phyloP scores from a whole-genome alignment of 1,140 invertebrate species.

The Triops longicaudatus region DNA sequence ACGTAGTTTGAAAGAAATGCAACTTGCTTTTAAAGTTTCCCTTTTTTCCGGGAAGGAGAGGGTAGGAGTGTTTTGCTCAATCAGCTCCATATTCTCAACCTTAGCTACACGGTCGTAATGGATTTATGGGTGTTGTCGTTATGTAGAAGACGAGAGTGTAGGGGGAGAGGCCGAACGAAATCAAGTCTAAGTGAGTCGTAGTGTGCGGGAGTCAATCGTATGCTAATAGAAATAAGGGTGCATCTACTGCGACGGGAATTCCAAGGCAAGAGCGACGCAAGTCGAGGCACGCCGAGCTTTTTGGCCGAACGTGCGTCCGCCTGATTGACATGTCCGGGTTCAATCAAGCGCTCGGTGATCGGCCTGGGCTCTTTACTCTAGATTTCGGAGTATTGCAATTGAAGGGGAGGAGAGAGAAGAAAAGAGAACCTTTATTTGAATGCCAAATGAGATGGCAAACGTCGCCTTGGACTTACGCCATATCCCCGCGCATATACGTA shows the following conservation, averaged over 20 bases:
- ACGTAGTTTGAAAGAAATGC: background rate
- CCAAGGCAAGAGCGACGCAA: background rate
- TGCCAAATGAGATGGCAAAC: conserved; percentile 14
- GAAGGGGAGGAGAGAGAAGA: conserved; percentile 7
- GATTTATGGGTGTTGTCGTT: conserved; percentile 15
- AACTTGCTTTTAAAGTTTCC: background rate
- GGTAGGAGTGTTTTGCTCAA: background rate
- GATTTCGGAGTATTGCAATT: background rate
- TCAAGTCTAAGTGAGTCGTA: conserved; percentile 14
- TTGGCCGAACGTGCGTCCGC: background rate
- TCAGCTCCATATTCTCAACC: conserved; percentile 4
- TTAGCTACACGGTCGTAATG: conserved; percentile 7
- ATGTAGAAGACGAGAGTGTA: background rate
- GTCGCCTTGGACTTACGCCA: conserved; percentile 13
- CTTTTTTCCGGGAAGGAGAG: background rate
- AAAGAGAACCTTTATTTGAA: background rate
- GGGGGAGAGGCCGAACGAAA: conserved; percentile 1
- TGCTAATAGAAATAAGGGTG: conserved; percentile 12
- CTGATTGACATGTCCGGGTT: conserved; percentile 11
- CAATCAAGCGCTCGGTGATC: conserved; percentile 11
- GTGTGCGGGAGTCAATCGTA: conserved; percentile 14
- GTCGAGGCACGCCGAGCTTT: background rate
- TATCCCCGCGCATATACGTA: background rate
- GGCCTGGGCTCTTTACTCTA: conserved; percentile 7
- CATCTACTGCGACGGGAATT: background rate